phyloP scores from a whole-genome alignment of 2,797 vertebrate genomes.

The Scolopax rusticola region DNA sequence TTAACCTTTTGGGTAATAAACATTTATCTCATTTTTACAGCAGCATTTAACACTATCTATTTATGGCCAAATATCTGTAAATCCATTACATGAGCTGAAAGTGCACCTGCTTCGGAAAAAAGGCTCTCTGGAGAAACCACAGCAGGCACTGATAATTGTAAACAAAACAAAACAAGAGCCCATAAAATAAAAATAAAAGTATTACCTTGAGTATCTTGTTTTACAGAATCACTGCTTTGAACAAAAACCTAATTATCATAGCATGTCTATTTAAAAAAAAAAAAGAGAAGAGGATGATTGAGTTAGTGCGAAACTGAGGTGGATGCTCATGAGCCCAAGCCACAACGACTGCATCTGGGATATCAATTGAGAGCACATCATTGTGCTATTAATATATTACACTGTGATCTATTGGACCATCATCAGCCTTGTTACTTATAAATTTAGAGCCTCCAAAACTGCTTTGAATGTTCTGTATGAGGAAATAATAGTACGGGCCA shows the following conservation, averaged over 20 bases:
- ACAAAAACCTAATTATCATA: slow-evolving; percentile 3
- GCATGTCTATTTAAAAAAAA: neutral
- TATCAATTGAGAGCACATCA: neutral
- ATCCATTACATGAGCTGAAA: slow-evolving; percentile 65
- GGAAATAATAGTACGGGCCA: neutral
- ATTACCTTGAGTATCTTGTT: slow-evolving; percentile 60
- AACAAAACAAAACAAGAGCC: slow-evolving; percentile 63
- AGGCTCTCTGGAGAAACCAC: slow-evolving; percentile 15
- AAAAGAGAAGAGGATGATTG: neutral
- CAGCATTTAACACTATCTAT: slow-evolving; percentile 64
- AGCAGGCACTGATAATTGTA: slow-evolving; percentile 53
- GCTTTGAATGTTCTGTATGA: neutral
- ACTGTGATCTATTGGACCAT: neutral
- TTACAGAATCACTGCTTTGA: slow-evolving; percentile 37
- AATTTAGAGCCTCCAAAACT: neutral
- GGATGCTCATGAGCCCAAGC: neutral
- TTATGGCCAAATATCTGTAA: slow-evolving; percentile 71
- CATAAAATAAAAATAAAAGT: slow-evolving; percentile 57
- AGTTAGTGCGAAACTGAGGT: neutral
- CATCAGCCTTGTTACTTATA: neutral
- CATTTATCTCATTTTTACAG: slow-evolving; percentile 72
- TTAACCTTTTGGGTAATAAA: slow-evolving; percentile 73
- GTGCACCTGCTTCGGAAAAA: slow-evolving; percentile 49
- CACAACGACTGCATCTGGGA: neutral
- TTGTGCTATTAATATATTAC: neutral